Percentiles rank a stretch among this genome's conserved stretches.
Evolutionary conservation across 1,140 invertebrate species (phyloP).

Genomic region (Drosophila orosa): DNA sequence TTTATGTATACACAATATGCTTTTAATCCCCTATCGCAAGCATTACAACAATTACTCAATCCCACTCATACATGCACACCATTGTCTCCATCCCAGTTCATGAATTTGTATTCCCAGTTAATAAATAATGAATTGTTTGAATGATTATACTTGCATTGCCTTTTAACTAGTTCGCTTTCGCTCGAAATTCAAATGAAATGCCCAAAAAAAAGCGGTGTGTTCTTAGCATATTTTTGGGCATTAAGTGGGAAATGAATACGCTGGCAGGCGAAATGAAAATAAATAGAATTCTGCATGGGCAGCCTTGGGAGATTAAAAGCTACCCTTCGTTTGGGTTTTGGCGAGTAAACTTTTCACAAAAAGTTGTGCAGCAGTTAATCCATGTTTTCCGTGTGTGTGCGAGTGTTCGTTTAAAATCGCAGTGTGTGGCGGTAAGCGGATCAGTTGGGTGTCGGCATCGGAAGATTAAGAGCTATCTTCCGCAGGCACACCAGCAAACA

Average conservation of each 20-base stretch:
- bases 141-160: constrained; percentile 11
- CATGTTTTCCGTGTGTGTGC: constrained; percentile 27
- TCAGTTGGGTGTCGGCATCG: constrained; percentile 8
- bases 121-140: constrained; percentile 54
- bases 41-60: constrained; percentile 31
- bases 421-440: constrained; percentile 25
- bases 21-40: constrained; percentile 41
- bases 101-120: constrained; percentile 29
- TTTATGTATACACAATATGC: constrained; percentile 34
- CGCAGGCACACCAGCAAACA: constrained; percentile 10
- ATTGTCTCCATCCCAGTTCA: constrained; percentile 21
- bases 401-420: constrained; percentile 26
- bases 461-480: constrained; percentile 28
- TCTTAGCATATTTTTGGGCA: constrained; percentile 10
- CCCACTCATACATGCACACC: neutral
- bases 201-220: neutral
- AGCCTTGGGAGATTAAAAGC: constrained; percentile 10
- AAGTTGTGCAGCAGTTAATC: constrained; percentile 14
- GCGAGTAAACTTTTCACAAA: constrained; percentile 13
- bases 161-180: neutral
- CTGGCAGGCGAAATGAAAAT: neutral
- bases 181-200: neutral
- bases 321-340: constrained; percentile 1
- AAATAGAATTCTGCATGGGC: neutral
- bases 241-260: constrained; percentile 5